These are phyloP conservation scores for Chironomus striatipennis DNA, from an alignment of 1,140 invertebrate genomes.

Conservation along the genomic window DNA sequence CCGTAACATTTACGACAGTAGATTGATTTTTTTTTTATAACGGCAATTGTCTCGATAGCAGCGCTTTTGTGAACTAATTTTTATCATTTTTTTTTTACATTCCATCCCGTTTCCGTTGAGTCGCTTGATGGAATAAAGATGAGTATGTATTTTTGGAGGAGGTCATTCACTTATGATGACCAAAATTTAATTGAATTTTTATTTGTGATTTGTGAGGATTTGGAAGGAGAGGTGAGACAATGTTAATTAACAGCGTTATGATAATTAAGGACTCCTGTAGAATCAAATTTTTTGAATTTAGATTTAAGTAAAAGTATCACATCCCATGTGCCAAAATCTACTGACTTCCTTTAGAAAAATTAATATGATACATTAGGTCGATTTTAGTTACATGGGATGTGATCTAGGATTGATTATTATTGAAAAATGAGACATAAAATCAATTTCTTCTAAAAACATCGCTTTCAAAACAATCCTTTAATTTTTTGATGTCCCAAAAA, in stretches of 20 bases:
- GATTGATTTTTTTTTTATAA: neutral
- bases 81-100: constrained; percentile 9
- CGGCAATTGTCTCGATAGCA: neutral
- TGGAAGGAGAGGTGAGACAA: too few relatives aligned
- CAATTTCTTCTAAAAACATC: neutral
- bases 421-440: neutral
- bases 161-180: neutral
- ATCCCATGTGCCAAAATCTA: too few relatives aligned
- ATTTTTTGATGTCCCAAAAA: neutral
- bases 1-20: neutral
- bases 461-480: neutral
- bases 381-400: too few relatives aligned
- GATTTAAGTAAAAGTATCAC: too few relatives aligned
- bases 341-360: too few relatives aligned
- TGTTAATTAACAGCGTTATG: too few relatives aligned
- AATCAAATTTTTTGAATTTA: too few relatives aligned
- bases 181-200: too few relatives aligned
- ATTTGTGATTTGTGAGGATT: too few relatives aligned
- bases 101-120: neutral
- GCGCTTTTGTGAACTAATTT: neutral
- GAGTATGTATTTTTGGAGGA: neutral
- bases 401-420: too few relatives aligned
- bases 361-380: too few relatives aligned
- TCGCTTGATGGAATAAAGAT: neutral
- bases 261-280: too few relatives aligned